A percentile compares a stretch with the other conserved stretches of the same genome.
Evolutionary conservation across 2,888 invertebrate species (phyloP).

Genomic region (Diadegma fenestrale): DNA sequence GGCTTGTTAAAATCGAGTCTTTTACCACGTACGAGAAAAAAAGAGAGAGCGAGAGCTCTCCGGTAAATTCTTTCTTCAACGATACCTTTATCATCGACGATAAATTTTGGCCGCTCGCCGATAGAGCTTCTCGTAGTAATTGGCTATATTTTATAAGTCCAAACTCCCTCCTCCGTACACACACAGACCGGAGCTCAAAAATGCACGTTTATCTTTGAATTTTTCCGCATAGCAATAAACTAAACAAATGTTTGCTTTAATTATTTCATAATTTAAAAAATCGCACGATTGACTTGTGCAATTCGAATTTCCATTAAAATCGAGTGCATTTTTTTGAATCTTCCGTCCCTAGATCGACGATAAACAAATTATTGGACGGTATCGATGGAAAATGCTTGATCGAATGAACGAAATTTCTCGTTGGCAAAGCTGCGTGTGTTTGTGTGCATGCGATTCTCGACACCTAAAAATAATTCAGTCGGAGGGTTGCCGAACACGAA

Average conservation of each 20-base stretch:
- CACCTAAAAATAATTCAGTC: conserved; percentile 55
- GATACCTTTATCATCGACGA: conserved; percentile 80
- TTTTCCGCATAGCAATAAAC: not conserved
- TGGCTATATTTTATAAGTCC: conserved; percentile 76
- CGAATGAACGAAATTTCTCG: conserved; percentile 31
- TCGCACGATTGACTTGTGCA: not conserved
- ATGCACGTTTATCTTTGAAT: conserved; percentile 1
- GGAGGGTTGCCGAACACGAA: conserved; percentile 41
- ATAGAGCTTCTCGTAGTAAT: conserved; percentile 74
- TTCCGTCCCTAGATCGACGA: not conserved
- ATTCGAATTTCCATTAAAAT: not conserved
- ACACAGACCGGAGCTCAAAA: conserved; percentile 1
- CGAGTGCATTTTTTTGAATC: not conserved
- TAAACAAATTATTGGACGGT: not conserved
- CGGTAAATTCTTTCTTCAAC: conserved; percentile 35
- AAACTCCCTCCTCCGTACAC: conserved; percentile 39
- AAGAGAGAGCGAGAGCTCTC: conserved; percentile 31
- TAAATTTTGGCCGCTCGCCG: conserved; percentile 77
- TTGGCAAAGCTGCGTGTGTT: conserved; percentile 9
- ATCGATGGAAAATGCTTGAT: conserved; percentile 26
- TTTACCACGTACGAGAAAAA: conserved; percentile 65
- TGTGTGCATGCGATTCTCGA: conserved; percentile 25
- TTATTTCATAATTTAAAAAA: not conserved
- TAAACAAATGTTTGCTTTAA: not conserved
- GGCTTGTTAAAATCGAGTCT: conserved; percentile 24